Base-by-base conservation (phyloP, 2,888 invertebrate genomes). In the Phaonia tiefii region DNA sequence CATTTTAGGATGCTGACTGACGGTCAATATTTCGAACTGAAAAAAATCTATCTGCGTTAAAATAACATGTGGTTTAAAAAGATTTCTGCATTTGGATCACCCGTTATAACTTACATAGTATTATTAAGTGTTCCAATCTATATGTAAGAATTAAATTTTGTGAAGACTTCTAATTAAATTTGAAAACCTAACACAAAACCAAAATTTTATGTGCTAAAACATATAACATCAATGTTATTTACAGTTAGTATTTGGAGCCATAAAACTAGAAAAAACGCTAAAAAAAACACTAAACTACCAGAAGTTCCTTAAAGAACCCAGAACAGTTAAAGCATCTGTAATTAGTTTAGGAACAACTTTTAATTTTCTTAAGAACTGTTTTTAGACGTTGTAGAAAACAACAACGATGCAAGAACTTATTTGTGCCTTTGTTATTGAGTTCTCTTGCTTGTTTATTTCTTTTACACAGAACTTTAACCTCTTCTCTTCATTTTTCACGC, bases 331-430 rank as follows among this genome's bases (percentile, higher is more conserved):
- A 72, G 56, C 71, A 58, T 80, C 75, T 77, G 80, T 83, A 83
- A 84, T 84, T 84, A 84, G 82, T 83, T 83, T 84, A 81, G 70
- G 65, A 84, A 83, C 78, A 82, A 83, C 82, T 82, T 83, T 83
- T 84, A 84, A 84, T 84, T 82, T 81, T 82, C 76, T 82, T 84
- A 80, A 83, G 78, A 75, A 81, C 75, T 81, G 69, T 75, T 69
- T 56, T 63, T 60, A 31, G 63, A 75, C 5, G 65, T 15, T 10
- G 66, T 72, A 26, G 49, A 66, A 31, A 31, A 31, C 31, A 31
- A 8, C 31, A 31, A 8, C 31, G 31, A 5, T 31, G 31, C 42
- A 75, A 49, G 17, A 71, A 71, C 58, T 79, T 72, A 42, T 76
- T 72, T 76, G 70, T 67, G n/a, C n/a, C 56, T 78, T 82, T 63